Evolutionary conservation across 2,888 invertebrate species (phyloP).

Genomic region (Pterostichus madidus): DNA sequence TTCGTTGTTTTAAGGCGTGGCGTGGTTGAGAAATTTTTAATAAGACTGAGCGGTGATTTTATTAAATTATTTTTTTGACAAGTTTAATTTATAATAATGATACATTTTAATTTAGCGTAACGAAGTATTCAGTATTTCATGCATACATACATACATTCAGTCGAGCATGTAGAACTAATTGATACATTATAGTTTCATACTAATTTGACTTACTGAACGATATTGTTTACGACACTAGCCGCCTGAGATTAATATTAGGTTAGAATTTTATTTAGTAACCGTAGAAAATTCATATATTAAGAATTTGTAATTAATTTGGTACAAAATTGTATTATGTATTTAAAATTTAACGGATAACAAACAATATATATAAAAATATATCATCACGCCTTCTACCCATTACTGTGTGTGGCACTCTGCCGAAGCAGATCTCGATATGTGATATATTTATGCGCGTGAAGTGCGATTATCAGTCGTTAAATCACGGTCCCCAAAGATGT

Average conservation of each 20-base stretch:
- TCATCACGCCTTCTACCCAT: no score
- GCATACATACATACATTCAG: background rate
- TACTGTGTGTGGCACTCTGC: no score
- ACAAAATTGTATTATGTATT: no score
- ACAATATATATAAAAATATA: no score
- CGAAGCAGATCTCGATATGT: no score
- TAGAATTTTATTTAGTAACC: slow-evolving; percentile 1
- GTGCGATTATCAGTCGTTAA: no score
- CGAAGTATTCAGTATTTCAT: slow-evolving; percentile 25
- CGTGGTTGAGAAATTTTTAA: slow-evolving; percentile 48
- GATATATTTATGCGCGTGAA: no score
- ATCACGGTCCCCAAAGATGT: no score
- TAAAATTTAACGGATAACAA: no score
- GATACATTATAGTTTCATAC: slow-evolving; percentile 33
- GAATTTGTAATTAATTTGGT: background rate
- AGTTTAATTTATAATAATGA: slow-evolving; percentile 63
- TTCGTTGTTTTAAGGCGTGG: slow-evolving; percentile 52
- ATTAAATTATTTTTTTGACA: slow-evolving; percentile 65
- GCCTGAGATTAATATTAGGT: background rate
- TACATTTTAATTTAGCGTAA: slow-evolving; percentile 51
- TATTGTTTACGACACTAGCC: background rate
- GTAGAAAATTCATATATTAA: background rate
- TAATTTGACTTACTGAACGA: background rate
- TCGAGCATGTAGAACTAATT: slow-evolving; percentile 31
- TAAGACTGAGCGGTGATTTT: slow-evolving; percentile 43